A percentile compares a stretch with the other conserved stretches of the same genome.
phyloP scores from a whole-genome alignment of 2,888 invertebrate species.

The Iphiclides podalirius region DNA sequence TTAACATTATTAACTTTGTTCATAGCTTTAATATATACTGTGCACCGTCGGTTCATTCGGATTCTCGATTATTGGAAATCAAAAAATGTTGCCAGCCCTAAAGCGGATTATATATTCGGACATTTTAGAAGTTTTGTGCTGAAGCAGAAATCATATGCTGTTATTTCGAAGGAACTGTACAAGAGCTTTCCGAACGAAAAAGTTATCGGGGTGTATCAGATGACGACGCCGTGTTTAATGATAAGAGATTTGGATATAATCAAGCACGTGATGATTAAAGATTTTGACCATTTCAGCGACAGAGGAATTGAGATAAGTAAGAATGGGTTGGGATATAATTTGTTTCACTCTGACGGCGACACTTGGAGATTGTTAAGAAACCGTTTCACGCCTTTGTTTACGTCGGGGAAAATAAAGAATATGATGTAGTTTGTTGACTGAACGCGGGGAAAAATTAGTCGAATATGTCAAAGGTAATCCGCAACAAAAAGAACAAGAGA shows the following conservation, averaged over 20 bases:
- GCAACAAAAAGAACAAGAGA: constrained; percentile 32
- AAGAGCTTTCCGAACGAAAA: constrained; percentile 1
- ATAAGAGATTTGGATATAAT: constrained; percentile 49
- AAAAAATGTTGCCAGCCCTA: background rate
- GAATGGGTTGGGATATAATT: constrained; percentile 41
- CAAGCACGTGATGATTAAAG: constrained; percentile 50
- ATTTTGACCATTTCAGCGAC: constrained; percentile 45
- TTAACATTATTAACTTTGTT: background rate
- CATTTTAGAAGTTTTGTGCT: background rate
- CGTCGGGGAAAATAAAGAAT: constrained; percentile 49
- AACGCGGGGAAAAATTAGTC: constrained; percentile 37
- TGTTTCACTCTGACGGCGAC: constrained; percentile 47
- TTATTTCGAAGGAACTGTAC: background rate
- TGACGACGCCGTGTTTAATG: constrained; percentile 42
- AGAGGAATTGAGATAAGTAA: constrained; percentile 45
- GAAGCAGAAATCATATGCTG: background rate
- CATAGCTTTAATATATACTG: background rate
- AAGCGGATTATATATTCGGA: background rate
- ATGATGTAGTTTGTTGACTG: constrained; percentile 46
- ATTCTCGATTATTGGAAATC: background rate
- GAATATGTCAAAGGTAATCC: background rate
- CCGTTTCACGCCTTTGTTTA: constrained; percentile 48
- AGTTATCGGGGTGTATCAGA: constrained; percentile 43
- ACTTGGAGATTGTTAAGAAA: constrained; percentile 46
- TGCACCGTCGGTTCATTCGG: background rate